Conservation (phyloP, 2,113 vertebrate species). For the Hypanus sabinus region DNA sequence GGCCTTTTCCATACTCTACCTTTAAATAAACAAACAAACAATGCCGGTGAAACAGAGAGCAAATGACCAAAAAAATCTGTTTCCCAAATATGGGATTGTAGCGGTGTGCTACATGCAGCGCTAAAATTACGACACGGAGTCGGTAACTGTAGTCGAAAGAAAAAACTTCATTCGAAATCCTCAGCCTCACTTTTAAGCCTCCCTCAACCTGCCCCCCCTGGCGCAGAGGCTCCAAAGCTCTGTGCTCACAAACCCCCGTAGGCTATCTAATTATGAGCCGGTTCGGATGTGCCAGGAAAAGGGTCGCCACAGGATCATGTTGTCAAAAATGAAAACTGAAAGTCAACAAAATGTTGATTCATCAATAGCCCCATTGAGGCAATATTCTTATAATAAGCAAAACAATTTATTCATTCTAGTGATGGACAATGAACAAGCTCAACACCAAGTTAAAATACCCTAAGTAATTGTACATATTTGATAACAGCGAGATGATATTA, state of each 20-base stretch:
- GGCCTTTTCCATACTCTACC: no score
- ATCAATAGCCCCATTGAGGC: background rate
- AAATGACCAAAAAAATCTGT: constrained; percentile 45
- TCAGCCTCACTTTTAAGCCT: no score
- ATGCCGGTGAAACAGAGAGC: constrained; percentile 43
- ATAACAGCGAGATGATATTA: constrained; percentile 24
- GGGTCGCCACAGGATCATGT: no score
- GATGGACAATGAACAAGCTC: background rate
- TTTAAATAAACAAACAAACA: constrained; percentile 28
- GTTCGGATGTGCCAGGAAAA: no score
- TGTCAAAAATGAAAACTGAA: background rate
- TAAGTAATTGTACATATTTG: constrained; percentile 23
- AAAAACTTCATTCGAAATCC: no score
- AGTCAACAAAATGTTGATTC: background rate
- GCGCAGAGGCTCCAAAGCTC: no score
- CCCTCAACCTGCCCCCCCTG: no score
- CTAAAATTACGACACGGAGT: no score
- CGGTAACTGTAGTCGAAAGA: no score
- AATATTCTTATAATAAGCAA: background rate
- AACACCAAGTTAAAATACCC: background rate
- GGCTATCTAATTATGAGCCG: no score
- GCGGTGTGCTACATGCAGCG: no score
- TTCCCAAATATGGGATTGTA: constrained; percentile 40
- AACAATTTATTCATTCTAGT: constrained; percentile 8
- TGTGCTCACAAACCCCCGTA: no score